Percentiles rank a stretch among this genome's conserved stretches.
Conservation (phyloP, 1,140 invertebrate species). For the Atta colombica region DNA sequence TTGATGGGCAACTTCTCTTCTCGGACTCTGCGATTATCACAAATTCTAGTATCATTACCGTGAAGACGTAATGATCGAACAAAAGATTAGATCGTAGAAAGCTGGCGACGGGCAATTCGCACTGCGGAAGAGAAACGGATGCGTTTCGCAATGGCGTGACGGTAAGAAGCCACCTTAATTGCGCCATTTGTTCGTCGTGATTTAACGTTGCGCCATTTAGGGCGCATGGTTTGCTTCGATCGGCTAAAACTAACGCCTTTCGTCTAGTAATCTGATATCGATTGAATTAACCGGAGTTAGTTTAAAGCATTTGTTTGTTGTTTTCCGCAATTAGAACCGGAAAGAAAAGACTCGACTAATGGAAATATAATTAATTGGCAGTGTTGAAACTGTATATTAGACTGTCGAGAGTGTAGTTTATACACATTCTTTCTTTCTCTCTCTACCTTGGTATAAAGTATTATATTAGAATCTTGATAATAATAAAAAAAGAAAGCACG, state of each 20-base stretch:
- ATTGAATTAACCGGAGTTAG: background rate
- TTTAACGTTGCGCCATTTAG: slow-evolving; percentile 62
- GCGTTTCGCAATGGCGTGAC: slow-evolving; percentile 54
- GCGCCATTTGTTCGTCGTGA: slow-evolving; percentile 61
- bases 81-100: slow-evolving; percentile 12
- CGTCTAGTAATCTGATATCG: background rate
- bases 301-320: background rate
- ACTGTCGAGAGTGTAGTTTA: background rate
- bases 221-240: slow-evolving; percentile 52
- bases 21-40: background rate
- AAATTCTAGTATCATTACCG: background rate
- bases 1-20: background rate
- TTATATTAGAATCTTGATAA: slow-evolving; percentile 41
- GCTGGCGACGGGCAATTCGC: slow-evolving; percentile 26
- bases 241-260: background rate
- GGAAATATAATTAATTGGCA: background rate
- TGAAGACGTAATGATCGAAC: background rate
- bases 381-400: background rate
- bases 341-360: slow-evolving; percentile 21
- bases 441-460: background rate
- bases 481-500: slow-evolving; percentile 21
- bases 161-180: slow-evolving; percentile 56
- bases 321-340: background rate
- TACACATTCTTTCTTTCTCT: background rate
- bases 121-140: slow-evolving; percentile 41